Evolutionary conservation across 2,888 invertebrate species (phyloP).

Genomic region (Ophraella communa): DNA sequence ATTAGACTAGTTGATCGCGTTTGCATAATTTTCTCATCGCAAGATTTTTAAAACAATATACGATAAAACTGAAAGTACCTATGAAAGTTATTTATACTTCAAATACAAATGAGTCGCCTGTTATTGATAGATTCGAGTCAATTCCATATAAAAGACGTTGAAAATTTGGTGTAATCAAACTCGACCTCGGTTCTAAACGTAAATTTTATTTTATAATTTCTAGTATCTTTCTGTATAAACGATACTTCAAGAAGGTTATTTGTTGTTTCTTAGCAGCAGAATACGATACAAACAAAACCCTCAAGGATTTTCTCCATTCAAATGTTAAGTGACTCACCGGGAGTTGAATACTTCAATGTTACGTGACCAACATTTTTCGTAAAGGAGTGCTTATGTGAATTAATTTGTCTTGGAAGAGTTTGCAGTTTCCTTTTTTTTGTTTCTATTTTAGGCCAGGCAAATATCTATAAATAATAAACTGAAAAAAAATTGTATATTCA

Average conservation of each 20-base stretch:
- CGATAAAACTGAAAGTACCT: too few relatives aligned
- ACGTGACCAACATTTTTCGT: constrained; percentile 12
- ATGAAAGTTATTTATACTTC: too few relatives aligned
- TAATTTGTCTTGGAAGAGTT: constrained; percentile 19
- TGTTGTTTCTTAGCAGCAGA: constrained; percentile 27
- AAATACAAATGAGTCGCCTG: too few relatives aligned
- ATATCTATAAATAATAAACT: not conserved
- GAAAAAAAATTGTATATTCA: not conserved
- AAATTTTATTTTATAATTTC: not conserved
- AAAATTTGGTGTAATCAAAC: too few relatives aligned
- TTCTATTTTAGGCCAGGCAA: constrained; percentile 1
- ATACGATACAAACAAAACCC: constrained; percentile 26
- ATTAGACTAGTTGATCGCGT: too few relatives aligned
- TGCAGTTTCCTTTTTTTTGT: constrained; percentile 1
- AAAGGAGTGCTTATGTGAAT: constrained; percentile 18
- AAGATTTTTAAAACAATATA: too few relatives aligned
- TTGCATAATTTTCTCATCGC: too few relatives aligned
- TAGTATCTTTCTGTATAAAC: not conserved
- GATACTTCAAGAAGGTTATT: not conserved
- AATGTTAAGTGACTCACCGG: constrained; percentile 26
- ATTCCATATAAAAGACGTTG: too few relatives aligned
- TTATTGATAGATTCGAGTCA: too few relatives aligned
- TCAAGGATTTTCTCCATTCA: constrained; percentile 28
- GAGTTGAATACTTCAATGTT: constrained; percentile 18
- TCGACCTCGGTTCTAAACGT: too few relatives aligned